Conservation (phyloP, 2,113 vertebrate genomes). For the Cebus imitator region DNA sequence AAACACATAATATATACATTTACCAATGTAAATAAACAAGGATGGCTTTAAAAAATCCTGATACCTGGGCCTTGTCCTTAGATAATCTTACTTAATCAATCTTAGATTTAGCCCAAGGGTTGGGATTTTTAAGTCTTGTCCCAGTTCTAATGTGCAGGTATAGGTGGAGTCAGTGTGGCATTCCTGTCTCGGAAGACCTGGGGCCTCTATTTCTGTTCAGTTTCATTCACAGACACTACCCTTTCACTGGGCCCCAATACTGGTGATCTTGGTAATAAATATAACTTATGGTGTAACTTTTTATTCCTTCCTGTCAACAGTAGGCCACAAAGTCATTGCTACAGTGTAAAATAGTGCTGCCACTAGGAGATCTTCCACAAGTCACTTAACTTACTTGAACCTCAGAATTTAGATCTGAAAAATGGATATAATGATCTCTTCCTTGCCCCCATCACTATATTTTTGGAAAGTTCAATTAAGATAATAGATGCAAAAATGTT, state of each 20-base stretch:
- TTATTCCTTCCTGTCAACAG: background rate
- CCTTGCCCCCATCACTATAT: background rate
- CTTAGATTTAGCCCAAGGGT: background rate
- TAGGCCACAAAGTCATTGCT: background rate
- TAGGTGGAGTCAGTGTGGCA: background rate
- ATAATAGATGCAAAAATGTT: background rate
- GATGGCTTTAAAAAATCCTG: background rate
- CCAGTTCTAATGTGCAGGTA: background rate
- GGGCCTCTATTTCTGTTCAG: background rate
- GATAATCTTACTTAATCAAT: background rate
- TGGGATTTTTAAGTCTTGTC: background rate
- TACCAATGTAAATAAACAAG: background rate
- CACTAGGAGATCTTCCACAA: background rate
- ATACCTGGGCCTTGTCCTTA: fast-evolving
- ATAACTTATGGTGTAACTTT: background rate
- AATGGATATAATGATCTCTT: background rate
- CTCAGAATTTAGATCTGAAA: background rate
- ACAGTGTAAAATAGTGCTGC: background rate
- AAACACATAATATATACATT: no score
- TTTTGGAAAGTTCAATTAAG: background rate
- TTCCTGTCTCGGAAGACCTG: background rate
- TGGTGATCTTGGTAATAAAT: background rate
- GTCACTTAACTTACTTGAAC: background rate
- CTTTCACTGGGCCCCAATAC: background rate
- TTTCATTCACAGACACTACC: background rate